A percentile compares a stretch with the other conserved stretches of the same genome.
These are phyloP conservation scores for Zygothrica quintamaculata DNA, from an alignment of 2,888 invertebrate genomes.

Conservation along the genomic window DNA sequence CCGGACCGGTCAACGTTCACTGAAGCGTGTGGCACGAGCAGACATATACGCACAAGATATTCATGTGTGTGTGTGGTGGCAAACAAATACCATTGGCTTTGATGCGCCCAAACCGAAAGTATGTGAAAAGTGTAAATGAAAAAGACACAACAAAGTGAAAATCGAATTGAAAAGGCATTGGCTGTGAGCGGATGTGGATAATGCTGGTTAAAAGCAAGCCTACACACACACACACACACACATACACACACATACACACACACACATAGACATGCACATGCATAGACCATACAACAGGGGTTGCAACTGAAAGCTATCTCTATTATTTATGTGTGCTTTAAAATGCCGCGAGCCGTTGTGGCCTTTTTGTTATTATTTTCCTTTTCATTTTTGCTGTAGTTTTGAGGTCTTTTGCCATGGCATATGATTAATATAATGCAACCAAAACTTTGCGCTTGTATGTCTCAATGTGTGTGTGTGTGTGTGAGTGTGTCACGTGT, in stretches of 20 bases:
- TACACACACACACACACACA: constrained; percentile 15
- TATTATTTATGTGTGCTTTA: constrained; percentile 62
- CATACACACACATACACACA: constrained; percentile 18
- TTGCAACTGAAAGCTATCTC: constrained; percentile 18
- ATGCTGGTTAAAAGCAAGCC: constrained; percentile 27
- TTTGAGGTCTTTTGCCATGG: constrained; percentile 16
- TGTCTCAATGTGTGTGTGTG: constrained; percentile 2
- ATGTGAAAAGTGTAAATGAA: constrained; percentile 75
- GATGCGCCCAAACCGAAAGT: constrained; percentile 58
- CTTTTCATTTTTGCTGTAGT: constrained; percentile 19
- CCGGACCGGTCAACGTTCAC: constrained; percentile 57
- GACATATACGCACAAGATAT: constrained; percentile 23
- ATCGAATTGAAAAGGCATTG: constrained; percentile 65
- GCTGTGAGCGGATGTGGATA: constrained; percentile 19
- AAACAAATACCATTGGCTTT: constrained; percentile 51
- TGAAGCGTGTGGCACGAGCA: constrained; percentile 60
- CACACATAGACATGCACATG: constrained; percentile 1
- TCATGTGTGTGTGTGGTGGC: constrained; percentile 22
- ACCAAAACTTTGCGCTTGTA: neutral
- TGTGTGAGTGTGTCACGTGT: constrained; percentile 63
- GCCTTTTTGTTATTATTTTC: constrained; percentile 21
- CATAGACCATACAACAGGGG: neutral
- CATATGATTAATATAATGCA: constrained; percentile 70
- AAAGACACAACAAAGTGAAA: constrained; percentile 51
- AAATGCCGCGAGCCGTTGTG: constrained; percentile 45